These are phyloP conservation scores for Pandemis heparana DNA, from an alignment of 2,888 invertebrate species.

Conservation along the genomic window DNA sequence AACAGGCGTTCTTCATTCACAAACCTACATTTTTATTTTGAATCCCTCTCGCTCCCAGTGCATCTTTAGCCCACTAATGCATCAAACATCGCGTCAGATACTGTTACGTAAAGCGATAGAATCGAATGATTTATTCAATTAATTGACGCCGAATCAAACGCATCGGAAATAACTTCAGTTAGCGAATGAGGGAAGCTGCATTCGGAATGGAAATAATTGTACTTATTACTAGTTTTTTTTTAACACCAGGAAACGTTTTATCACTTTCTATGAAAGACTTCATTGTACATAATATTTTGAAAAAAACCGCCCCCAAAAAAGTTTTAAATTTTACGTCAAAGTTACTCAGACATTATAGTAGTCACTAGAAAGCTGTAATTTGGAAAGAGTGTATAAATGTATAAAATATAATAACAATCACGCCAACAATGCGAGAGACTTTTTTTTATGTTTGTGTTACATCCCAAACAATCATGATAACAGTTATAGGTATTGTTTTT, in stretches of 20 bases:
- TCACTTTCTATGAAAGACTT: not conserved
- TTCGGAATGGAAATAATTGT: not conserved
- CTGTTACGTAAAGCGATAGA: slow-evolving; percentile 65
- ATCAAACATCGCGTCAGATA: slow-evolving; percentile 63
- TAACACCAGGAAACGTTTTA: not conserved
- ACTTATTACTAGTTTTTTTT: not conserved
- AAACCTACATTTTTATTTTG: too few species aligned
- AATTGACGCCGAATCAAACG: slow-evolving; percentile 48
- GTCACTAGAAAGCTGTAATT: too few species aligned
- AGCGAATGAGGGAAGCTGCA: not conserved
- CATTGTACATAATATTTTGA: not conserved
- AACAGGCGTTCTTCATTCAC: too few species aligned
- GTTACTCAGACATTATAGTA: too few species aligned
- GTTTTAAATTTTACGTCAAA: not conserved
- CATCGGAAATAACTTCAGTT: slow-evolving; percentile 3
- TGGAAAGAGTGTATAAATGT: too few species aligned
- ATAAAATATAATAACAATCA: too few species aligned
- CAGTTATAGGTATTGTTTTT: too few species aligned
- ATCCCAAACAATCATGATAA: too few species aligned
- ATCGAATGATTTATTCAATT: slow-evolving; percentile 65
- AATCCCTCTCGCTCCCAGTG: slow-evolving; percentile 52
- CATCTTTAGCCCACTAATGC: slow-evolving; percentile 59
- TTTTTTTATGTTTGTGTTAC: too few species aligned
- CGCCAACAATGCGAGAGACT: too few species aligned
- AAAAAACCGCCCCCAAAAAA: not conserved